These are phyloP conservation scores for Aeoliscus strigatus DNA, from an alignment of 2,797 vertebrate genomes.

Conservation along the genomic window DNA sequence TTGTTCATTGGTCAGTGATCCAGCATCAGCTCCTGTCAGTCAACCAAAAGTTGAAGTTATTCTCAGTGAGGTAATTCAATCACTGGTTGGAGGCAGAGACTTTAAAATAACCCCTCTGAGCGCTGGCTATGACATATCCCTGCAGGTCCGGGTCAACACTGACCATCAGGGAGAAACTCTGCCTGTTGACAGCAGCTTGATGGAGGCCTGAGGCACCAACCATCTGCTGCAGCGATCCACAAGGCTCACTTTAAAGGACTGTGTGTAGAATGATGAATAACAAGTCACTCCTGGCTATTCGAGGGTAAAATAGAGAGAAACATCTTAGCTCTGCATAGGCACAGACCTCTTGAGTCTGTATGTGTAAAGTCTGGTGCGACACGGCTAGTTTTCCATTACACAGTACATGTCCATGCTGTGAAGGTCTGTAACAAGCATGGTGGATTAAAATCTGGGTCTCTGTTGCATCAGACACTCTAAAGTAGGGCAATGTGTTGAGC, in stretches of 20 bases:
- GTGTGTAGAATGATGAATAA: too few species aligned
- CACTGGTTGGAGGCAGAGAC: conserved; percentile 20
- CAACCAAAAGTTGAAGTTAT: conserved; percentile 17
- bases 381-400: conserved; percentile 12
- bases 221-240: conserved; percentile 5
- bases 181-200: conserved; percentile 18
- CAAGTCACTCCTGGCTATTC: conserved; percentile 17
- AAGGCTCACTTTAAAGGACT: conserved; percentile 31
- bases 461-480: conserved; percentile 15
- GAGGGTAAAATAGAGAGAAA: conserved; percentile 8
- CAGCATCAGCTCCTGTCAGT: conserved; percentile 44
- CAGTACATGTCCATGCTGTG: conserved; percentile 8
- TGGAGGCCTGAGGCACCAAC: conserved; percentile 6
- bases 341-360: background rate
- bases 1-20: conserved; percentile 5
- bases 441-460: conserved; percentile 19
- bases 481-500: conserved; percentile 16
- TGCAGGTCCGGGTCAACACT: conserved; percentile 9
- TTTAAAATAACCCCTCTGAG: conserved; percentile 56
- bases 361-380: background rate
- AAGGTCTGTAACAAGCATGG: conserved; percentile 10
- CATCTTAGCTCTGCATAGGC: conserved; percentile 3
- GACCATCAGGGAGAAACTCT: conserved; percentile 9
- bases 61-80: conserved; percentile 40
- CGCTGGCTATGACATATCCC: conserved; percentile 28